Percentiles rank a stretch among this genome's conserved stretches.
These are phyloP conservation scores for Eupithecia vulgata DNA, from an alignment of 2,888 invertebrate species.

Conservation along the genomic window DNA sequence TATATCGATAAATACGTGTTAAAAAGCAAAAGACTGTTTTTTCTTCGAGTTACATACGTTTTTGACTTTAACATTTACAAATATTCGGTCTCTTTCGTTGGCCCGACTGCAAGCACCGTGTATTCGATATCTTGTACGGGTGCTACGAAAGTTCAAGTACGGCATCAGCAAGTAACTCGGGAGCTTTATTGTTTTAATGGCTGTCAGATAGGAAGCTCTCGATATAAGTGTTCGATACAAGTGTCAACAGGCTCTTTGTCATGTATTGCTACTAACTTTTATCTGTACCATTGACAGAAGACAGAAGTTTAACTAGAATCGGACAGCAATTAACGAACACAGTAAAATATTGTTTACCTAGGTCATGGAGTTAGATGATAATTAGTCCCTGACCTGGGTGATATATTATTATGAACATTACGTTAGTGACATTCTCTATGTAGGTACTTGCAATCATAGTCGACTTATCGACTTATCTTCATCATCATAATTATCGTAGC, in stretches of 20 bases:
- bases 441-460: not conserved
- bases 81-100: not conserved
- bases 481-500: not conserved
- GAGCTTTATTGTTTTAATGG: conserved; percentile 46
- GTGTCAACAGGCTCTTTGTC: not conserved
- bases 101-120: not conserved
- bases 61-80: not conserved
- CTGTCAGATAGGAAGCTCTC: conserved; percentile 39
- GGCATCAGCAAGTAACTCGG: conserved; percentile 40
- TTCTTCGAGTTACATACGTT: not conserved
- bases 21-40: not conserved
- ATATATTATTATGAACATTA: not conserved
- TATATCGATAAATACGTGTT: too few species aligned
- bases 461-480: not conserved
- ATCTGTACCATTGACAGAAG: not conserved
- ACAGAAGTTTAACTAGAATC: not conserved
- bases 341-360: not conserved
- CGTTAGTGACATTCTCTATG: too few species aligned
- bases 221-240: not conserved
- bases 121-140: conserved; percentile 31
- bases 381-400: not conserved
- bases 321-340: not conserved
- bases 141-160: conserved; percentile 27
- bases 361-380: not conserved
- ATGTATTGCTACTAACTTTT: not conserved